phyloP scores from a whole-genome alignment of 2,113 vertebrate species.

The Aplodontia rufa region DNA sequence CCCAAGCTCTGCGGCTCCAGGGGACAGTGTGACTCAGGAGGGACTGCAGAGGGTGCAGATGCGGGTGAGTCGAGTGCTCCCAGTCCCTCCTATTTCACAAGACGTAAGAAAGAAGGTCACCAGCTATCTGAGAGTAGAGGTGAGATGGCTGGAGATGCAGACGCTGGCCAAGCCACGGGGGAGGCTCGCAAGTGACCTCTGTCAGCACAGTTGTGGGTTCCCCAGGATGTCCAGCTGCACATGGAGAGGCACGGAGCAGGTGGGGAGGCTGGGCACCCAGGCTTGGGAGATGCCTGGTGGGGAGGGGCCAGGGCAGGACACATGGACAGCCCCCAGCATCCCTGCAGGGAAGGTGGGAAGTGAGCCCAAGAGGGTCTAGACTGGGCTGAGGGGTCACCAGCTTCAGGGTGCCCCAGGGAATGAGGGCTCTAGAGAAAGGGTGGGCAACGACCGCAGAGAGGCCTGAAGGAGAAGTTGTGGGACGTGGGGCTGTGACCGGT shows the following conservation, averaged over 20 bases:
- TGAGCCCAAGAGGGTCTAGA: too few relatives aligned
- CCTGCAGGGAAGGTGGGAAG: too few relatives aligned
- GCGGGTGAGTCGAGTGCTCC: neutral
- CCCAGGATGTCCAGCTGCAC: neutral
- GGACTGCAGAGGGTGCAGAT: too few relatives aligned
- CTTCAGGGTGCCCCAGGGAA: neutral
- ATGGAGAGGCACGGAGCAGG: neutral
- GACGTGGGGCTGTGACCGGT: neutral
- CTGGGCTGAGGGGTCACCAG: neutral
- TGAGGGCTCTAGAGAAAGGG: too few relatives aligned
- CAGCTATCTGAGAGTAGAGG: neutral
- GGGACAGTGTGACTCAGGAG: neutral
- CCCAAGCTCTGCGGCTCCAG: neutral
- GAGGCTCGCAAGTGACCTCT: neutral
- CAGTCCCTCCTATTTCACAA: neutral
- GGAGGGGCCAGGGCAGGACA: neutral
- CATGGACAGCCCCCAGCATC: neutral
- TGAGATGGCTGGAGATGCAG: neutral
- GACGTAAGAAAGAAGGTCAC: neutral
- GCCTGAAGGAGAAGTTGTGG: neutral
- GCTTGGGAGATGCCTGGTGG: neutral
- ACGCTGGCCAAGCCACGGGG: neutral
- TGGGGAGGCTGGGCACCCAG: neutral
- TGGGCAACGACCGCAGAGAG: neutral
- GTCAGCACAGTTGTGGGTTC: neutral